Conservation (phyloP, 2,888 invertebrate genomes). For the Apamea monoglypha region DNA sequence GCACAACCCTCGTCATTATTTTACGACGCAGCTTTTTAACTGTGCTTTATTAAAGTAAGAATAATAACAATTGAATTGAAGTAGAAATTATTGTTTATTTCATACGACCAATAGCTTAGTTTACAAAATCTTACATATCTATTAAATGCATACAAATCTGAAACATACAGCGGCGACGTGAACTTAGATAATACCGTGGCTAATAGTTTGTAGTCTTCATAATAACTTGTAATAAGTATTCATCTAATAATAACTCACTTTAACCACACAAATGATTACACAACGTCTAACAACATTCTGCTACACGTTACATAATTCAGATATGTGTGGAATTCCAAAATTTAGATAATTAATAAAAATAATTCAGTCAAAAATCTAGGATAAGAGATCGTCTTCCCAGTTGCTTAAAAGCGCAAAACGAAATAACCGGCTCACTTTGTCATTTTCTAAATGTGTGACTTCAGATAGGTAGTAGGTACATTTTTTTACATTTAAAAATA, state of each 20-base stretch:
- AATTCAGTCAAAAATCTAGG: conserved; percentile 26
- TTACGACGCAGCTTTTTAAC: conserved; percentile 18
- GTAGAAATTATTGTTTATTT: conserved; percentile 57
- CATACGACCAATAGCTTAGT: conserved; percentile 44
- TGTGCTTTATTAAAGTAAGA: conserved; percentile 3
- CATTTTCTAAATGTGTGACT: background rate
- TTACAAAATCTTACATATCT: conserved; percentile 54
- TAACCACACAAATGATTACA: conserved; percentile 5
- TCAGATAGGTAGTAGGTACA: background rate
- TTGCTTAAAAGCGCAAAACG: background rate
- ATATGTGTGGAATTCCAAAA: background rate
- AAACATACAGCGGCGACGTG: conserved; percentile 40
- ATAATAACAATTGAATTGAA: conserved; percentile 15
- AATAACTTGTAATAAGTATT: background rate
- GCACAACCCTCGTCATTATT: conserved; percentile 29
- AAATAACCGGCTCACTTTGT: background rate
- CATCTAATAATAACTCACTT: conserved; percentile 8
- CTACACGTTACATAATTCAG: background rate
- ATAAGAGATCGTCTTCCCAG: background rate
- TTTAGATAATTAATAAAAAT: conserved; percentile 9
- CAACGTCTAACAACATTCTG: conserved; percentile 1
- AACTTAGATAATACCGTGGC: background rate
- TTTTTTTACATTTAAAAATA: conserved; percentile 16
- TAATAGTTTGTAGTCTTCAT: conserved; percentile 9
- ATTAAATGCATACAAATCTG: conserved; percentile 62